A percentile compares a stretch with the other conserved stretches of the same genome.
Evolutionary conservation across 2,113 vertebrate genomes (phyloP).

Genomic region (Tichodroma muraria): DNA sequence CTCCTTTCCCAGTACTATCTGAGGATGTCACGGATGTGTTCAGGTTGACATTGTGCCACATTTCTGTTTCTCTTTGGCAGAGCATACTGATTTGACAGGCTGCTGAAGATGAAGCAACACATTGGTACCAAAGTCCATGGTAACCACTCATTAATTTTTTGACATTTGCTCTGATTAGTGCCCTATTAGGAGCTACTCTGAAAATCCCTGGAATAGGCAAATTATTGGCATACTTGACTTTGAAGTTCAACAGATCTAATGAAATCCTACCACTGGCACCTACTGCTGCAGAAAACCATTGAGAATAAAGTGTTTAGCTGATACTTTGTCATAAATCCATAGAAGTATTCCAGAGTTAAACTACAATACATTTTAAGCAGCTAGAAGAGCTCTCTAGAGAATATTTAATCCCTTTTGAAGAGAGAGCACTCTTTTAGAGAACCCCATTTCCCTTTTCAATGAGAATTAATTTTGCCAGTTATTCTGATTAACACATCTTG

Average conservation of each 20-base stretch:
- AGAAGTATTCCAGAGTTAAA: not conserved
- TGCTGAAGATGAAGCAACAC: slow-evolving; percentile 59
- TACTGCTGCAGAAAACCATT: not conserved
- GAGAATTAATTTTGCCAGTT: not conserved
- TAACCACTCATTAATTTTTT: slow-evolving; percentile 32
- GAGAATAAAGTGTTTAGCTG: not conserved
- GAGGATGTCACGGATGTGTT: not conserved
- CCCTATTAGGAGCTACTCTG: not conserved
- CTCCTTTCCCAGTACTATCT: not conserved
- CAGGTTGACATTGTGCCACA: not conserved
- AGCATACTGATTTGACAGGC: slow-evolving; percentile 25
- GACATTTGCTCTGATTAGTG: not conserved
- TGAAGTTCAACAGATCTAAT: not conserved
- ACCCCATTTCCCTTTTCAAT: not conserved
- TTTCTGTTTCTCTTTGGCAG: slow-evolving; percentile 54
- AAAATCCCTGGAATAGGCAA: not conserved
- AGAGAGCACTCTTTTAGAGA: not conserved
- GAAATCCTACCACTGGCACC: not conserved
- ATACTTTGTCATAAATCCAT: not conserved
- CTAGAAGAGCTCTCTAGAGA: not conserved
- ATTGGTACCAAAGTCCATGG: slow-evolving; percentile 69
- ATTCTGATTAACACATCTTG: not conserved
- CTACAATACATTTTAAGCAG: not conserved
- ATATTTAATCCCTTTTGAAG: slow-evolving; percentile 18
- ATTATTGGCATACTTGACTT: not conserved